Percentiles rank a stretch among this genome's conserved stretches.
Evolutionary conservation across 2,113 vertebrate genomes (phyloP).

Genomic region (Malurus elegans): DNA sequence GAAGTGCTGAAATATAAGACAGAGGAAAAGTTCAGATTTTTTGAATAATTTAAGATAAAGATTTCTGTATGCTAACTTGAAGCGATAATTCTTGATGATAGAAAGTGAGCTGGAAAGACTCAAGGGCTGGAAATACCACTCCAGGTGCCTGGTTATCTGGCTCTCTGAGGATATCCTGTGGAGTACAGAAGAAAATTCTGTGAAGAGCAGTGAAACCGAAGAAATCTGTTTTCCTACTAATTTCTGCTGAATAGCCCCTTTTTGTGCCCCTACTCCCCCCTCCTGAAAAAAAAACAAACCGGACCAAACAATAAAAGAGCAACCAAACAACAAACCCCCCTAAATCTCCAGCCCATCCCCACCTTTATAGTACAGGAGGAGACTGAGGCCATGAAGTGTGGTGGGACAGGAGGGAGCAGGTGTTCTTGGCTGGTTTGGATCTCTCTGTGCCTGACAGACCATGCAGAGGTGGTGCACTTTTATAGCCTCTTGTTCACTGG

Average conservation of each 20-base stretch:
- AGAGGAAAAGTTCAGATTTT: background rate
- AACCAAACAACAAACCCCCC: fast-evolving
- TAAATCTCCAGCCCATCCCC: background rate
- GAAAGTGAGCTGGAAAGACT: background rate
- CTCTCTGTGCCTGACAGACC: background rate
- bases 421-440: background rate
- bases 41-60: constrained; percentile 12
- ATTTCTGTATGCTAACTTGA: background rate
- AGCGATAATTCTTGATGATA: background rate
- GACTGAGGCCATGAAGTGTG: background rate
- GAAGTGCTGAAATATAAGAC: background rate
- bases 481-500: background rate
- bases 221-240: background rate
- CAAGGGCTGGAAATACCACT: background rate
- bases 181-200: background rate
- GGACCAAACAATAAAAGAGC: background rate
- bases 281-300: background rate
- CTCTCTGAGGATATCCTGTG: background rate
- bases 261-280: fast-evolving
- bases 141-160: background rate
- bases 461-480: background rate
- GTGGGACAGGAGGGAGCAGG: background rate
- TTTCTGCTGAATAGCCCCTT: background rate
- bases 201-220: background rate
- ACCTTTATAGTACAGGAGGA: background rate